phyloP scores from a whole-genome alignment of 2,797 vertebrate species.

The Clarias fuscus region DNA sequence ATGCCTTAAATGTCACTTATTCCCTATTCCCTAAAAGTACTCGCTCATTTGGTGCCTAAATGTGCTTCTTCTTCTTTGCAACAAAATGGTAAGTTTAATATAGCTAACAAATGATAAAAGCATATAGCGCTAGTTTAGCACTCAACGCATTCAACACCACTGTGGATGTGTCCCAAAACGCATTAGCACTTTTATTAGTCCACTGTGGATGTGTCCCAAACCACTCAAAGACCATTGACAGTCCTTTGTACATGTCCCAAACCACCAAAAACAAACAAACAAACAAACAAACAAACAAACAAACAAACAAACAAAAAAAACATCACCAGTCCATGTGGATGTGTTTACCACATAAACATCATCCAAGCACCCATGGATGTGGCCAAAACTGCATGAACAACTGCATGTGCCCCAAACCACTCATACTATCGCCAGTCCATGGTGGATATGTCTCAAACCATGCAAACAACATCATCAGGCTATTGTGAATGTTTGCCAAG shows the following conservation, averaged over 20 bases:
- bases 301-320: not conserved
- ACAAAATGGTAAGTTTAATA: not conserved
- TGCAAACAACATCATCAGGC: not conserved
- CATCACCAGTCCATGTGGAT: not conserved
- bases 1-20: slow-evolving; percentile 5
- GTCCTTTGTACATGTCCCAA: not conserved
- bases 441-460: not conserved
- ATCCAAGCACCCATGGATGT: not conserved
- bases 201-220: not conserved
- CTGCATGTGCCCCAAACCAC: not conserved
- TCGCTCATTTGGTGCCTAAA: not conserved
- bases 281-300: not conserved
- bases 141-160: not conserved
- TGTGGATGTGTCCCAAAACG: not conserved
- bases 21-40: slow-evolving; percentile 15
- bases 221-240: not conserved
- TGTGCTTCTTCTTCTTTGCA: not conserved
- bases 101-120: not conserved
- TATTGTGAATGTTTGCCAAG: not conserved
- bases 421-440: not conserved
- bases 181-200: not conserved
- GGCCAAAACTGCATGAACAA: not conserved
- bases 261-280: not conserved
- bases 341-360: not conserved
- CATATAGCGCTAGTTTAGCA: not conserved